Base-by-base conservation (phyloP, 2,888 invertebrate genomes). In the Crematogaster levior region DNA sequence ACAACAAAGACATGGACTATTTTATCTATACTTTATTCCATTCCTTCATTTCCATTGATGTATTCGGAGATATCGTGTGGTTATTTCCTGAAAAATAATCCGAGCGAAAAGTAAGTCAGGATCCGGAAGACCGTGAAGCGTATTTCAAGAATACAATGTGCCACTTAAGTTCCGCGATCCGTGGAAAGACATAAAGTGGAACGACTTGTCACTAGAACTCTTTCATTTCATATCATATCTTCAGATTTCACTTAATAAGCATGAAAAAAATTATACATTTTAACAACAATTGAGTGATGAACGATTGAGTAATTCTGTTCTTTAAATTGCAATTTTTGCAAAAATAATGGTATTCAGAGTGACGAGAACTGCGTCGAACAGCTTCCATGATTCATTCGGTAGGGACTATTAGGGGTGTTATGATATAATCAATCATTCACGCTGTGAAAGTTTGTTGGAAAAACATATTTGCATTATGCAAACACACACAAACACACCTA, bases 31-130 rank as follows among this genome's bases (percentile, higher is more conserved):
- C 70, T 80, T 84, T 80, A 85, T 53, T 80, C 43, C 80, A 81
- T 61, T 84, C 68, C 79, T 30, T 77, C 86, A 85, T 88, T 88
- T 88, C 84, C 81, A 86, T 88, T 84, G 84, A 70, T 81, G 83
- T n/a, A n/a, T 88, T 84, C 81, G 74, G 30, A 68, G 43, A 30
- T 24, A 21, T 3, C 2, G 37, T 15, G 70, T 27, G 68, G 34
- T 30, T 68, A 70, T 73, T 65, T 46, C 61, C 80, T 86, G 88
- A 88, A 86, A 85, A 88, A 88, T 88, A 85, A 82, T 66, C 66
- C 79, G 40, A 68, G 70, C 79, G 70, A 82, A 27, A 73, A 80
- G 58, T 79, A 74, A 83, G 82, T 80, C 65, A 51, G 79, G n/a
- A 74, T 68, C 63, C 61, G 83, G 37, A 68, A 80, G 65, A 79